Conservation (phyloP, 2,888 invertebrate genomes). For the Orthosia gracilis region DNA sequence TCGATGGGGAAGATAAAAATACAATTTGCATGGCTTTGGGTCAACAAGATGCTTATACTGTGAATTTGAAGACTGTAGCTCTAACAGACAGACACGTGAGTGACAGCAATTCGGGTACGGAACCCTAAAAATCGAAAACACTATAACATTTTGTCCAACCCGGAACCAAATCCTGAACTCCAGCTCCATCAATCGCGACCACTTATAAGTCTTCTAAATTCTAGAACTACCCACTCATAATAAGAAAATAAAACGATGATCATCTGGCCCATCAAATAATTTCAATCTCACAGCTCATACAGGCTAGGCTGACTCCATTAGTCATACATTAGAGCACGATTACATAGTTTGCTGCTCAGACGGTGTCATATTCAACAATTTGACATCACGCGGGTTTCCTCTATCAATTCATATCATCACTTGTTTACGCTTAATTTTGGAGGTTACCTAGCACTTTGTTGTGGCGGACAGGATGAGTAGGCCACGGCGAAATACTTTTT, state of each 20-base stretch:
- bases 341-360: constrained; percentile 58
- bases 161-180: too few relatives aligned
- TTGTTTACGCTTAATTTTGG: constrained; percentile 79
- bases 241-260: constrained; percentile 4
- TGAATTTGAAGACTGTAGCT: too few relatives aligned
- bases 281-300: constrained; percentile 35
- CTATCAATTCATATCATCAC: constrained; percentile 82
- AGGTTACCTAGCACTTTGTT: constrained; percentile 75
- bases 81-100: too few relatives aligned
- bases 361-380: constrained; percentile 74
- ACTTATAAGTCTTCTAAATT: too few relatives aligned
- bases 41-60: too few relatives aligned
- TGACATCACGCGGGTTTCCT: constrained; percentile 79
- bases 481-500: neutral
- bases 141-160: too few relatives aligned
- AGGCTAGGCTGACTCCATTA: constrained; percentile 46
- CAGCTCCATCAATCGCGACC: too few relatives aligned
- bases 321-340: constrained; percentile 56
- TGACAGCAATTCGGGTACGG: too few relatives aligned
- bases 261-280: constrained; percentile 34
- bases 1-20: too few relatives aligned
- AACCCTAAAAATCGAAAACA: too few relatives aligned
- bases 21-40: too few relatives aligned
- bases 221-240: constrained; percentile 30
- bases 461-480: constrained; percentile 58